Evolutionary conservation across 2,797 vertebrate species (phyloP).

Genomic region (Pteropus rufus): DNA sequence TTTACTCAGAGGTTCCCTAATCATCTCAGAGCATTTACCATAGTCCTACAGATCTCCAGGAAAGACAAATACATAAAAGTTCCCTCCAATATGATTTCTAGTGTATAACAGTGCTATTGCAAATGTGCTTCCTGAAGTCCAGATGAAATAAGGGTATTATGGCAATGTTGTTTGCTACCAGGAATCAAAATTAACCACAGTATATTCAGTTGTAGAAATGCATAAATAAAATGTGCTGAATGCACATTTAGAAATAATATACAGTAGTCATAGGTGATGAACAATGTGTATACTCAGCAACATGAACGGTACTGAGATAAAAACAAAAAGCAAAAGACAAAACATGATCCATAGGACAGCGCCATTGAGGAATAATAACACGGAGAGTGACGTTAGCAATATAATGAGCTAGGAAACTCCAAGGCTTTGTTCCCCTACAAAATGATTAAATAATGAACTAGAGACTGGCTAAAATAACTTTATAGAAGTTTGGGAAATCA

Average conservation of each 20-base stretch:
- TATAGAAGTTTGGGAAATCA: neutral
- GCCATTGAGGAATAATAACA: neutral
- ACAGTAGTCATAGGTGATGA: neutral
- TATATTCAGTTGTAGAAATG: neutral
- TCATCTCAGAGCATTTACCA: neutral
- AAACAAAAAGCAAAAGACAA: neutral
- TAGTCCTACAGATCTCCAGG: neutral
- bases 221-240: neutral
- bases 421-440: neutral
- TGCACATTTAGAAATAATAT: neutral
- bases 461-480: neutral
- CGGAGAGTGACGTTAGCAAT: neutral
- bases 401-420: neutral
- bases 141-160: neutral
- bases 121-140: neutral
- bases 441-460: neutral
- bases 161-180: neutral
- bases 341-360: neutral
- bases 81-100: neutral
- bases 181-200: neutral
- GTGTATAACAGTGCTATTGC: neutral
- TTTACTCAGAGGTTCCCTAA: neutral
- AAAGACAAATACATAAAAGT: neutral
- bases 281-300: neutral
- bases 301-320: neutral